Evolutionary conservation across 1,140 invertebrate species (phyloP).

Genomic region (Pollicipes pollicipes): DNA sequence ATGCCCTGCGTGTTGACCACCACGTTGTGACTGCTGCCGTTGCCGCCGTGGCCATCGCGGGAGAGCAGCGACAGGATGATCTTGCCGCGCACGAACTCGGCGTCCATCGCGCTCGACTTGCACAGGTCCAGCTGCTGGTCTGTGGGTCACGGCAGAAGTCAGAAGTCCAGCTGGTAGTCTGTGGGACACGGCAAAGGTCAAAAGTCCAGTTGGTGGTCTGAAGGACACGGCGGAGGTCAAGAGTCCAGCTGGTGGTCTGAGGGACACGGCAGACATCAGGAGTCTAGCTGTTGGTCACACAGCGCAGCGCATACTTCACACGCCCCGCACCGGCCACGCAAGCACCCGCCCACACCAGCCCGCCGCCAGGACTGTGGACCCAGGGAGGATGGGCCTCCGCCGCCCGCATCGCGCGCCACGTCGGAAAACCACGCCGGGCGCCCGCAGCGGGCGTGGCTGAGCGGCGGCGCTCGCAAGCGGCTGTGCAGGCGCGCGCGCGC

Average conservation of each 20-base stretch:
- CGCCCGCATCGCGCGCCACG: no score
- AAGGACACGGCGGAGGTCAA: conserved; percentile 20
- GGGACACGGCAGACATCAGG: conserved; percentile 22
- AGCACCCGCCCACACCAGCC: no score
- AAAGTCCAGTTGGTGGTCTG: conserved; percentile 62
- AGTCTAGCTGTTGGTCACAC: conserved; percentile 81
- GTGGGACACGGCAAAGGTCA: conserved; percentile 23
- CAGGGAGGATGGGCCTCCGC: no score
- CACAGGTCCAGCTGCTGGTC: conserved; percentile 83
- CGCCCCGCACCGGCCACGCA: no score
- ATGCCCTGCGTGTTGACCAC: not conserved
- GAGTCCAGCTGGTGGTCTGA: conserved; percentile 75
- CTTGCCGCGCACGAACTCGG: conserved; percentile 74
- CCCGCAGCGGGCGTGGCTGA: no score
- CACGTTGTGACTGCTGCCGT: not conserved
- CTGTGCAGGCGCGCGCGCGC: no score
- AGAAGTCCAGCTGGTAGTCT: conserved; percentile 81
- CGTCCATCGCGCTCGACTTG: conserved; percentile 64
- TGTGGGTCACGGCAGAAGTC: conserved; percentile 29
- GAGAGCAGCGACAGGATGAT: conserved; percentile 66
- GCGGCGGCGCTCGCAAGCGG: no score
- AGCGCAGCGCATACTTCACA: no score
- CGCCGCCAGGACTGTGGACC: no score
- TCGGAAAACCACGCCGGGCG: no score
- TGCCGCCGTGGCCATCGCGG: conserved; percentile 26